Evolutionary conservation across 1,140 invertebrate species (phyloP).

Genomic region (Nephotettix cincticeps): DNA sequence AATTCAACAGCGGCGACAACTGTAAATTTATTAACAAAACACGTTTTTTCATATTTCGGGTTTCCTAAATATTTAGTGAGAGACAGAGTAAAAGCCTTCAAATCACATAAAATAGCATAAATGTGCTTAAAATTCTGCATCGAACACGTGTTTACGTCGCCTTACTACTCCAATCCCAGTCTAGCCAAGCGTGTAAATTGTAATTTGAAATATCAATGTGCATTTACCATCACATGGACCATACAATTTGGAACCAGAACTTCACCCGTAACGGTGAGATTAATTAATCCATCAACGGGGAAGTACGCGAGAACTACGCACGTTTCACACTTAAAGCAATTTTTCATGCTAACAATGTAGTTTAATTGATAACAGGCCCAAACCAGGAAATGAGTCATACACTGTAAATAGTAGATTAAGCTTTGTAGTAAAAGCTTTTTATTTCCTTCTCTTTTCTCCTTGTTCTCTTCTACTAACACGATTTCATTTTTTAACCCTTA

Average conservation of each 20-base stretch:
- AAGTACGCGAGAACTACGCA: neutral
- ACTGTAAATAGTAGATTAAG: too few species aligned
- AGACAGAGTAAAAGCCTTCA: neutral
- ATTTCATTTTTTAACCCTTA: too few species aligned
- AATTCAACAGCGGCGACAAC: neutral
- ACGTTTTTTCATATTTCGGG: neutral
- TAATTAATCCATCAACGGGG: neutral
- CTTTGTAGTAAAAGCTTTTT: too few species aligned
- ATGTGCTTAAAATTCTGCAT: neutral
- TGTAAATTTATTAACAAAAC: neutral
- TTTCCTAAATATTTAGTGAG: neutral
- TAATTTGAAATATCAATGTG: neutral
- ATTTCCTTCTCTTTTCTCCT: too few species aligned
- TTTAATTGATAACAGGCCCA: too few species aligned
- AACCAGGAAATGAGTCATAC: too few species aligned
- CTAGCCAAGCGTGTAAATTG: neutral
- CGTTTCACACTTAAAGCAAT: neutral
- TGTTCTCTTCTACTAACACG: too few species aligned
- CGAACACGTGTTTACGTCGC: neutral
- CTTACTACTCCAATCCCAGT: neutral
- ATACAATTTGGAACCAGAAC: neutral
- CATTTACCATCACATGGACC: neutral
- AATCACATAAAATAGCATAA: neutral
- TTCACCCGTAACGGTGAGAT: neutral
- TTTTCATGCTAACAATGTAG: neutral